Conservation (phyloP, 2,113 vertebrate species). For the Nannobrachium achirus region DNA sequence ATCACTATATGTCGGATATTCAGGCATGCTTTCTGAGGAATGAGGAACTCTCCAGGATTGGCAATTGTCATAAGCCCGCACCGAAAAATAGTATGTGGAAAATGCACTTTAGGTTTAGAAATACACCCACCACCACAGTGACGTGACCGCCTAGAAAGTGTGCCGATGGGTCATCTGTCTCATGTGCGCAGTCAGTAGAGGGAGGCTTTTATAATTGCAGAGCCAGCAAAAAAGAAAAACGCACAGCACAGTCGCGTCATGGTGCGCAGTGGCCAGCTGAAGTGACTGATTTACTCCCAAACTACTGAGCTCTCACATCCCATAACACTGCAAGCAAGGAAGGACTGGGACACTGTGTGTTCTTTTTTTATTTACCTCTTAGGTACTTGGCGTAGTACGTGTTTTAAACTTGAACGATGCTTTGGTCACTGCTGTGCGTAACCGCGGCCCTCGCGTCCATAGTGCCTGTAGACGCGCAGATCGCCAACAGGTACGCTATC, state of each 20-base stretch:
- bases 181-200: not conserved
- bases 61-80: no score
- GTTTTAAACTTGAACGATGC: conserved; percentile 45
- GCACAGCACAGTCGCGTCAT: conserved; percentile 55
- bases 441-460: conserved; percentile 42
- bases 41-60: no score
- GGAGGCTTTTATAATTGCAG: conserved; percentile 47
- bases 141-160: no score
- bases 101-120: no score
- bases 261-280: conserved; percentile 55
- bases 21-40: no score
- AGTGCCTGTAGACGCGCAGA: conserved; percentile 58
- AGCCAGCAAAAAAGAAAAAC: conserved; percentile 46
- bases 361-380: not conserved
- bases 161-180: no score
- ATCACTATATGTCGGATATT: no score
- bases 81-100: no score
- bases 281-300: conserved; percentile 30
- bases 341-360: conserved; percentile 14
- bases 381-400: not conserved
- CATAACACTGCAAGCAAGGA: conserved; percentile 33
- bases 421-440: conserved; percentile 58
- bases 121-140: no score
- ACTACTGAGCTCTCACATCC: conserved; percentile 50
- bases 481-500: conserved; percentile 64